Conservation (phyloP, 2,113 vertebrate species). For the Erinaceus europaeus region DNA sequence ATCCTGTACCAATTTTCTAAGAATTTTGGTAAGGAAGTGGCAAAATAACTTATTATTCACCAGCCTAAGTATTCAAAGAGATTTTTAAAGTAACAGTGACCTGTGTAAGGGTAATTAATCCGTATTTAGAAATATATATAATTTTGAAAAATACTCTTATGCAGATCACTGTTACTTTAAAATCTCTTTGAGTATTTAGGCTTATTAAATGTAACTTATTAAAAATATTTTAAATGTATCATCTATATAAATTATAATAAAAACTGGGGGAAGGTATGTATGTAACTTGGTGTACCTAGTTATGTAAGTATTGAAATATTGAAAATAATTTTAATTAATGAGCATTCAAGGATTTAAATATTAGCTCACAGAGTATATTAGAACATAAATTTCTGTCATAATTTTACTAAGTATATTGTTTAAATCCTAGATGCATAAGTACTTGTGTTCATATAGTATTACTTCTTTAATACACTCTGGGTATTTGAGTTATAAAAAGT, state of each 20-base stretch:
- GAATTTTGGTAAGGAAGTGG: neutral
- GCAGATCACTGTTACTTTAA: neutral
- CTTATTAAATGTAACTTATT: neutral
- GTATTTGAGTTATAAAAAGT: neutral
- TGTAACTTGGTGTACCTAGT: neutral
- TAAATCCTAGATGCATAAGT: slow-evolving; percentile 13
- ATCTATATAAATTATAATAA: neutral
- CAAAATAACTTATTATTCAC: neutral
- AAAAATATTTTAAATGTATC: neutral
- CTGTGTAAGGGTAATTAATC: neutral
- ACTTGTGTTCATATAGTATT: neutral
- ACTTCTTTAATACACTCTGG: neutral
- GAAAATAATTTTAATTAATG: slow-evolving; percentile 15
- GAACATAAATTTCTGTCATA: neutral
- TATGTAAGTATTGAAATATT: neutral
- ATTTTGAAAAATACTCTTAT: neutral
- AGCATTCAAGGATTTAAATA: neutral
- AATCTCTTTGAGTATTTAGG: neutral
- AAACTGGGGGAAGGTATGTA: neutral
- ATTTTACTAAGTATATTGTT: neutral
- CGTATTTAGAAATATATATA: no score
- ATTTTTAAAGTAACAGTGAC: neutral
- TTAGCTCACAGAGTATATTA: neutral
- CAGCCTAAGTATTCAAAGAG: no score
- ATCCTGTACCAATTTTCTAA: neutral